Conservation (phyloP, 53 echinoderm and acorn worm species). For the Arbacia lixula region DNA sequence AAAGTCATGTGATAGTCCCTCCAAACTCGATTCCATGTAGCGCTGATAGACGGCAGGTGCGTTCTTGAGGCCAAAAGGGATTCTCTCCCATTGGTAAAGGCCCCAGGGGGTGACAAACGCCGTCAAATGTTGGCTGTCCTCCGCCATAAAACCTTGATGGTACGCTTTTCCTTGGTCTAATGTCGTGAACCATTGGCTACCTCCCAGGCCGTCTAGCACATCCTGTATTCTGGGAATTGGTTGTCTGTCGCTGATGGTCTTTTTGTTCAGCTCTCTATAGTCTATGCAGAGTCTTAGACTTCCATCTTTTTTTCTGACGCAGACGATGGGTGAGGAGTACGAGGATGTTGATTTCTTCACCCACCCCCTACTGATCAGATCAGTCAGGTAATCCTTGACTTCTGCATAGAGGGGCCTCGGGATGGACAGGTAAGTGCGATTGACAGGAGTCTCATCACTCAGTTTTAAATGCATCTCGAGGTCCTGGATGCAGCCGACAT, state of each 20-base stretch:
- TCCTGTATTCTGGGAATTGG: slow-evolving; percentile 81
- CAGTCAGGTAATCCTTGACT: slow-evolving; percentile 56
- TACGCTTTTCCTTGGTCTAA: slow-evolving; percentile 74
- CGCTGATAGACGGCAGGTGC: slow-evolving; percentile 66
- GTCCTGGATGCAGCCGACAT: slow-evolving; percentile 41
- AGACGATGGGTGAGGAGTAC: slow-evolving; percentile 81
- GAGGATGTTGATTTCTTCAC: slow-evolving; percentile 65
- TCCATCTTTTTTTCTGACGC: slow-evolving; percentile 81
- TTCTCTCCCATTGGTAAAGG: slow-evolving; percentile 71
- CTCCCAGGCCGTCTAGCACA: slow-evolving; percentile 68
- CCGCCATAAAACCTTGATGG: slow-evolving; percentile 71
- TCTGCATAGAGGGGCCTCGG: slow-evolving; percentile 54
- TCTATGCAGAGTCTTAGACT: slow-evolving; percentile 69
- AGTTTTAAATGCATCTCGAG: slow-evolving; percentile 57
- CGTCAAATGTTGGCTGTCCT: slow-evolving; percentile 55
- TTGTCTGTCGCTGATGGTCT: slow-evolving; percentile 78
- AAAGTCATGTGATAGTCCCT: too few species aligned
- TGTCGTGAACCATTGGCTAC: slow-evolving; percentile 73
- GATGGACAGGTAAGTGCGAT: slow-evolving; percentile 65
- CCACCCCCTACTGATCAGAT: slow-evolving; percentile 70
- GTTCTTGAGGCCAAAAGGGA: slow-evolving; percentile 77
- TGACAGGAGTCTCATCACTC: slow-evolving; percentile 62
- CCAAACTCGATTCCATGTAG: slow-evolving; percentile 59
- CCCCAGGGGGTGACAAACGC: slow-evolving; percentile 88
- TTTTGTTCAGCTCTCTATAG: slow-evolving; percentile 69